These are phyloP conservation scores for Nettapus auritus DNA, from an alignment of 2,113 vertebrate species.

Conservation along the genomic window DNA sequence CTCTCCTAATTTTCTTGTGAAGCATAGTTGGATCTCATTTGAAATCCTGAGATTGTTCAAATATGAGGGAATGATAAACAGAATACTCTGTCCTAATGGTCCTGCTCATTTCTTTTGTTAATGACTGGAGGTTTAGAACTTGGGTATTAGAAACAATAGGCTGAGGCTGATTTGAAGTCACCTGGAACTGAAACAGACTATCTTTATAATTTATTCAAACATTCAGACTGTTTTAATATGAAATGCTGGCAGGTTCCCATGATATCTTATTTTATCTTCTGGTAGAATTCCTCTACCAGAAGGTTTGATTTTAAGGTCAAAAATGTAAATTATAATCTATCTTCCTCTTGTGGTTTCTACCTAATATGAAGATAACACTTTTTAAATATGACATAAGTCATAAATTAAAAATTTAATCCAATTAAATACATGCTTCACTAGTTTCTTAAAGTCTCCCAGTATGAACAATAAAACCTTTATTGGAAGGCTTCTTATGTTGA, in stretches of 20 bases:
- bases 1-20: not conserved
- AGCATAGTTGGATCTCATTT: not conserved
- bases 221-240: not conserved
- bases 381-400: not conserved
- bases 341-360: not conserved
- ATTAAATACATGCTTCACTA: constrained; percentile 59
- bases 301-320: not conserved
- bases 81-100: not conserved
- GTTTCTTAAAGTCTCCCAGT: not conserved
- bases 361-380: constrained; percentile 24
- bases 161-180: not conserved
- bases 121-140: not conserved
- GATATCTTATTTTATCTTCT: not conserved
- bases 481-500: constrained; percentile 19
- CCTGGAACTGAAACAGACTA: not conserved
- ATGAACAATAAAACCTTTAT: constrained; percentile 48
- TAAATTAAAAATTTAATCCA: constrained; percentile 55
- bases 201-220: not conserved
- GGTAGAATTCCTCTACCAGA: not conserved
- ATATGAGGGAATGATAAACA: not conserved
- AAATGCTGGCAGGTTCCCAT: not conserved
- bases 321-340: constrained; percentile 16
- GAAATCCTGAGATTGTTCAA: not conserved
- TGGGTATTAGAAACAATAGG: not conserved
- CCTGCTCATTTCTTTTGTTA: not conserved